Conservation (phyloP, 2,113 vertebrate genomes). For the Calonectris borealis region DNA sequence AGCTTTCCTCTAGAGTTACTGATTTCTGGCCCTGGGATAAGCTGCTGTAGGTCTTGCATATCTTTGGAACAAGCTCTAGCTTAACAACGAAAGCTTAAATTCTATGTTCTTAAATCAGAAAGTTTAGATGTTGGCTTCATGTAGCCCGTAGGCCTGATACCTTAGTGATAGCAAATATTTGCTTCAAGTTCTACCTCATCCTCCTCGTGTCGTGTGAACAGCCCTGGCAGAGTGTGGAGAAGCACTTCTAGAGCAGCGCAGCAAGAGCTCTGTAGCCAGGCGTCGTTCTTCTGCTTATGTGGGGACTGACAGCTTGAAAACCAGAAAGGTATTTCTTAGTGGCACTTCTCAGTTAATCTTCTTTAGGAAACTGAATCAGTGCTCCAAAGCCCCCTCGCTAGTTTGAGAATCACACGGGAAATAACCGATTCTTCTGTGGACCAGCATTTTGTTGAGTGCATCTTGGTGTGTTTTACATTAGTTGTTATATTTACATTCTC, state of each 20-base stretch:
- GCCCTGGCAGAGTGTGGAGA: accelerated
- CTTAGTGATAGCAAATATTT: neutral
- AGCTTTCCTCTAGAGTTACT: neutral
- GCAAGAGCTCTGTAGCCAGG: neutral
- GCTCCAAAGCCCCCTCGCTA: neutral
- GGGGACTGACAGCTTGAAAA: neutral
- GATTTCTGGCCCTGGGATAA: neutral
- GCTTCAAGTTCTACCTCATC: neutral
- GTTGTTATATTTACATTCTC: neutral
- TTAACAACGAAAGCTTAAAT: neutral
- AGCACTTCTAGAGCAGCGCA: neutral
- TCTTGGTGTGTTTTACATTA: neutral
- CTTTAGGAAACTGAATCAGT: neutral
- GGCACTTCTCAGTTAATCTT: neutral
- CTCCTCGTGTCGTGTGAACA: neutral
- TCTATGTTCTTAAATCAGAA: neutral
- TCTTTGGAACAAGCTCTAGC: neutral
- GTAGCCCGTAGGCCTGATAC: neutral
- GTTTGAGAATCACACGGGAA: neutral
- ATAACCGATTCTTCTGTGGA: accelerated
- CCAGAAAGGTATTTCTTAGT: neutral
- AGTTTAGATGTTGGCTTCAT: neutral
- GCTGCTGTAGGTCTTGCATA: neutral
- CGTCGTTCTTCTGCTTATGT: neutral
- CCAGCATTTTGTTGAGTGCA: neutral